phyloP scores from a whole-genome alignment of 1,140 invertebrate genomes.

The Cataglyphis hispanica region DNA sequence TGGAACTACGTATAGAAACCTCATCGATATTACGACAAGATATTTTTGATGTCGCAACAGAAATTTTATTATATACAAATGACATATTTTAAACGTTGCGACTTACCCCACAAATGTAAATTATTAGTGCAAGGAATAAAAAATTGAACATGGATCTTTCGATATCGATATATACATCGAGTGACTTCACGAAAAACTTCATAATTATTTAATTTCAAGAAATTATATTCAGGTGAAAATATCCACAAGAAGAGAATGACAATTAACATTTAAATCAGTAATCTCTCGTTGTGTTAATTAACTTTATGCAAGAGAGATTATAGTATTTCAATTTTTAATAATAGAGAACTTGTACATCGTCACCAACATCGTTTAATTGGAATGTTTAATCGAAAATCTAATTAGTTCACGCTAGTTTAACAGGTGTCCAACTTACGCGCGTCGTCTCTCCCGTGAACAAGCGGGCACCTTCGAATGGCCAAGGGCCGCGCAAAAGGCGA shows the following conservation, averaged over 20 bases:
- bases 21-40: not conserved
- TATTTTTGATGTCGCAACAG: conserved; percentile 14
- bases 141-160: conserved; percentile 1
- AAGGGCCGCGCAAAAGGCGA: conserved; percentile 18
- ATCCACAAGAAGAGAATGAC: not conserved
- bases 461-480: conserved; percentile 46
- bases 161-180: not conserved
- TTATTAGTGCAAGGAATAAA: not conserved
- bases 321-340: conserved; percentile 17
- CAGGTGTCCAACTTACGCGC: conserved; percentile 68
- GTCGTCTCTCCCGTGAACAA: conserved; percentile 67
- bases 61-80: not conserved
- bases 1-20: conserved; percentile 32
- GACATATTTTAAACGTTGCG: not conserved
- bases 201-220: not conserved
- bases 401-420: conserved; percentile 55
- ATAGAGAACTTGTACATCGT: conserved; percentile 25
- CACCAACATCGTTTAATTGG: conserved; percentile 32
- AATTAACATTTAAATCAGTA: conserved; percentile 31
- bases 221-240: not conserved
- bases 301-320: conserved; percentile 14
- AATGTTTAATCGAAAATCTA: not conserved
- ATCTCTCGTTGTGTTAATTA: conserved; percentile 19
- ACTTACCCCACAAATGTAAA: not conserved
- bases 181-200: not conserved